Evolutionary conservation across 2,113 vertebrate genomes (phyloP), one percentile per base, ranked within the genome.

Genomic region (Crotophaga sulcirostris): DNA sequence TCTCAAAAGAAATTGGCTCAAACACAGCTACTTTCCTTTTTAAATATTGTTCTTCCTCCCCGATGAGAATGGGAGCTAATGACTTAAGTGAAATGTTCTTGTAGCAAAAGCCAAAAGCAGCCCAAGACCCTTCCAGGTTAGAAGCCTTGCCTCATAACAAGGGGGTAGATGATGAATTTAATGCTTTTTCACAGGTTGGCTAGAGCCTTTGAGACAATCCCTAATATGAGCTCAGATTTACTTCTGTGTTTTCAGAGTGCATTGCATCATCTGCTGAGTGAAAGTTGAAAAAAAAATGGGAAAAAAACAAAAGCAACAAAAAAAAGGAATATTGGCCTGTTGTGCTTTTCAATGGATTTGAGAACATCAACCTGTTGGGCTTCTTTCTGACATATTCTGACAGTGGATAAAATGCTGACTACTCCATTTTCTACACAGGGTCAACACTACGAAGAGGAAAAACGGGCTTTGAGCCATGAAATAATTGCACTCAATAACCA

Each of bases 401-500:
- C 64, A 70, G 17, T 9, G 33, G 31, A 31, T 74, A 85, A 90
- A 93, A 47, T 56, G 80, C 40, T 97, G 77, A 97, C 86, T 73
- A 25, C 47, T 92, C 73, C 59, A 56, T 92, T 97, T 92, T 82
- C 60, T 77, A 93, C 77, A 63, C 97, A 99, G 99, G 98, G 98
- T 86, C 98, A 99, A 96, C 99, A 99, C 93, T 98, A 99, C 0
- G 99, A 99, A 89, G 99, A 99, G 85, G 99, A 99, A 97, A 99
- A 99, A 96, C 98, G 99, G 84, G 98, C 98, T 24, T 98, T 99
- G 94, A 99, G 98, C 94, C 98, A 99, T 23, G 99, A 99, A 98
- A 99, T 99, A 70, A 98, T 99, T 34, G 98, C 99, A 83, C 99
- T 99, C 95, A 99, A 99, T 96, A 99, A 99, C 96, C 99, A 99